These are phyloP conservation scores for Epinotia demarniana DNA, from an alignment of 2,888 invertebrate species.

Conservation along the genomic window DNA sequence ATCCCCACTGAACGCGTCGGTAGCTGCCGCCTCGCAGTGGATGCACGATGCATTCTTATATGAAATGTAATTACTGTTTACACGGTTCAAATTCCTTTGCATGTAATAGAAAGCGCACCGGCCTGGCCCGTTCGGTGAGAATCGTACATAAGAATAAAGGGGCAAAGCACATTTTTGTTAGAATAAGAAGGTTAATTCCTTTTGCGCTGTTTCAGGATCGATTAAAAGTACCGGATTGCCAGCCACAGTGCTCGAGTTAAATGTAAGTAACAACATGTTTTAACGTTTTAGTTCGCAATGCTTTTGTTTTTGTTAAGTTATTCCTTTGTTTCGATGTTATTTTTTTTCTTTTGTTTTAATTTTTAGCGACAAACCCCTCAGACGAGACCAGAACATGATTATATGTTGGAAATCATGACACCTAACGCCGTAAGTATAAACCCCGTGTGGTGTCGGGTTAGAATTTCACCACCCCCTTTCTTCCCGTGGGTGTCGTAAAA, in stretches of 20 bases:
- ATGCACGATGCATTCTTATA: no score
- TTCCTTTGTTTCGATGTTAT: background rate
- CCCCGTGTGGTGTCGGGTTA: no score
- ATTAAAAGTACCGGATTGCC: constrained; percentile 35
- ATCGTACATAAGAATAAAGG: no score
- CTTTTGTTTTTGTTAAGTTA: background rate
- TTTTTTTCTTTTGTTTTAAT: constrained; percentile 4
- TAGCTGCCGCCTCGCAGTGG: no score
- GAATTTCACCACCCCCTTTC: no score
- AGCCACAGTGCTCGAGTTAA: constrained; percentile 20
- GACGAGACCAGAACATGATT: constrained; percentile 1
- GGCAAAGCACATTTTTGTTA: no score
- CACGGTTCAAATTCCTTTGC: no score
- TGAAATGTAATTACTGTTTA: no score
- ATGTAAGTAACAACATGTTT: constrained; percentile 24
- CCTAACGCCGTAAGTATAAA: constrained; percentile 30
- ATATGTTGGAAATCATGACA: background rate
- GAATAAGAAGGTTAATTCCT: background rate
- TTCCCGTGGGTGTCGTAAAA: no score
- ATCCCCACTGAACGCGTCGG: no score
- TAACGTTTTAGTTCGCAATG: background rate
- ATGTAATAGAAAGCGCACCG: no score
- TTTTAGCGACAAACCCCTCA: constrained; percentile 14
- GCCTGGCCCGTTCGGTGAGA: no score
- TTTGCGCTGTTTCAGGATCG: constrained; percentile 18